Evolutionary conservation across 2,888 invertebrate species (phyloP), one percentile per base, ranked within the genome.

Genomic region (Pseudolycoriella hygida): DNA sequence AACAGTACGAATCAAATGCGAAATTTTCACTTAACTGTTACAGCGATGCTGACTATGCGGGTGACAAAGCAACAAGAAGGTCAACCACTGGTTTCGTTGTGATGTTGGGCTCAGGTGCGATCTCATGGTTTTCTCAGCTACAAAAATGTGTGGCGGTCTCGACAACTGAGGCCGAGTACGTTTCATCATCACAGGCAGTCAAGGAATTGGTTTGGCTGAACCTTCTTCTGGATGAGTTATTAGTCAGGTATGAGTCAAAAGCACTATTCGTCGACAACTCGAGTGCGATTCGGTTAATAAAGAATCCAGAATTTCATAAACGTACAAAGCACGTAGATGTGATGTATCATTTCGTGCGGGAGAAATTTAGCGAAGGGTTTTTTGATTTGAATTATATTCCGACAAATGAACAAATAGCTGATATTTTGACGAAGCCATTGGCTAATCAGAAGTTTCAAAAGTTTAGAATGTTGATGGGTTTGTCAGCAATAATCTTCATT

Each of bases 21-120:
- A 40, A 20, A 15, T 48, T 51, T 2, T 11, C 15, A 10, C 5
- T 38, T 11, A 18, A 4, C 20, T 47, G 51, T 17, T 51, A 46
- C 30, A 48, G 49, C 11, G 52, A 52, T 44, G 50, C 52, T 6
- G 52, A 52, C 46, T 51, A 50, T 45, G 52, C 50, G 43, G 48
- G 52, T 3, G 49, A 52, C 32, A 38, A 44, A 6, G 45, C 42
- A 15, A 50, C 50, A n/a, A 45, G 51, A 47, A 43, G 47, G 17
- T 53, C 53, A 32, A 53, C 52, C 3, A 46, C 47, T 47, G 53
- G 52, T 8, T 50, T 47, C 34, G 47, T 54, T n/a, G 50, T 52
- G 44, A 20, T 49, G 32, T 46, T 53, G 17, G 48, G 42, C 6
- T 30, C 14, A 30, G 45, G 44, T 12, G 25, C 37, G 3, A 18